Conservation (phyloP, 2,888 invertebrate genomes). For the Drosophila koepferae region DNA sequence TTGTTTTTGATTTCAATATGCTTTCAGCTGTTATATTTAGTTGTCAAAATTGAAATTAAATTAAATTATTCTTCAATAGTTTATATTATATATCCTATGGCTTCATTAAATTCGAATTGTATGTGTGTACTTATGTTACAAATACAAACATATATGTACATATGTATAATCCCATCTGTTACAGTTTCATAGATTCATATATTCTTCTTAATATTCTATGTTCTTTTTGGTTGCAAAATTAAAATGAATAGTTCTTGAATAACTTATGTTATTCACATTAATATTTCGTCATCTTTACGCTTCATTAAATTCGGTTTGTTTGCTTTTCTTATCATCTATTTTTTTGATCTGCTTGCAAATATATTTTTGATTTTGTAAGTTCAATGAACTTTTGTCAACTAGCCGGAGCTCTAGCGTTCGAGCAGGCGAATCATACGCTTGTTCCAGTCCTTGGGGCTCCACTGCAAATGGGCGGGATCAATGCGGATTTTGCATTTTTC, state of each 20-base stretch:
- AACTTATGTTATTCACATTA: not conserved
- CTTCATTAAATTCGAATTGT: too few species aligned
- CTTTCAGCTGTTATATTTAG: not conserved
- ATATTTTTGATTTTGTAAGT: not conserved
- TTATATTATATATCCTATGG: too few species aligned
- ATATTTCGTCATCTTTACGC: not conserved
- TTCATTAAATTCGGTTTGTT: not conserved
- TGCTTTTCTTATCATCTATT: not conserved
- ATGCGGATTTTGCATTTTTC: slow-evolving; percentile 94
- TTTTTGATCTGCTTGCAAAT: not conserved
- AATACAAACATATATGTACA: too few species aligned
- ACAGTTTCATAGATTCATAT: too few species aligned
- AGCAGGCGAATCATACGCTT: slow-evolving; percentile 87
- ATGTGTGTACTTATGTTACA: too few species aligned
- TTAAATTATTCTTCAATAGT: not conserved
- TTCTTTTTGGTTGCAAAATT: not conserved
- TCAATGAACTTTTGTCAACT: not conserved
- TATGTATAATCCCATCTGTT: too few species aligned
- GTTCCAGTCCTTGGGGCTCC: slow-evolving; percentile 99
- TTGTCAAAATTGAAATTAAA: not conserved
- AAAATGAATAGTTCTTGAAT: not conserved
- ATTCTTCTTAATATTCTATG: too few species aligned
- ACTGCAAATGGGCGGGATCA: slow-evolving; percentile 97
- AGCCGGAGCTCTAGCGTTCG: not conserved
- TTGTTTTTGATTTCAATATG: not conserved